Evolutionary conservation across 1,140 invertebrate species (phyloP).

Genomic region (Tetramorium parvispinum): DNA sequence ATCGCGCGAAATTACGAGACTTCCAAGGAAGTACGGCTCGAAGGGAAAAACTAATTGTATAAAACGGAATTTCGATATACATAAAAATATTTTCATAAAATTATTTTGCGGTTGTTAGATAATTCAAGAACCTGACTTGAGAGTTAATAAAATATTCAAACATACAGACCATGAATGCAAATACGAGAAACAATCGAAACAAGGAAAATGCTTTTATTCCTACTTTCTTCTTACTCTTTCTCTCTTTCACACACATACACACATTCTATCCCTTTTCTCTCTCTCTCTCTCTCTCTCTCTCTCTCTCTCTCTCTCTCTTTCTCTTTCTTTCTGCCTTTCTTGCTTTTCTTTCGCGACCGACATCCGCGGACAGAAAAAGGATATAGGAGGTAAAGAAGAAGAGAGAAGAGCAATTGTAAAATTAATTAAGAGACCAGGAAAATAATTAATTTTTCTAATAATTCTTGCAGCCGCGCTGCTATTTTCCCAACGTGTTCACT

Average conservation of each 20-base stretch:
- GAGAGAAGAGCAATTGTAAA: conserved; percentile 81
- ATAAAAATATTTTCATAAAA: conserved; percentile 31
- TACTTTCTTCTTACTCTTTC: not conserved
- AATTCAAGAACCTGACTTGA: conserved; percentile 21
- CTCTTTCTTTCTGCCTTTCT: not conserved
- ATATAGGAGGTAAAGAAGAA: not conserved
- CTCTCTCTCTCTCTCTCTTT: conserved; percentile 7
- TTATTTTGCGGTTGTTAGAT: conserved; percentile 33
- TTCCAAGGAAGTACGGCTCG: conserved; percentile 7
- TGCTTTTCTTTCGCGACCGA: conserved; percentile 8
- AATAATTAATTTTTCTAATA: conserved; percentile 87
- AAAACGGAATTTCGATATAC: not conserved
- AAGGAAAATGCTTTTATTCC: conserved; percentile 47
- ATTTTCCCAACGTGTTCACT: conserved; percentile 72
- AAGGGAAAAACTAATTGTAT: not conserved
- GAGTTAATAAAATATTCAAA: conserved; percentile 61
- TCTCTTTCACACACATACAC: not conserved
- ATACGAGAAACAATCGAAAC: conserved; percentile 54
- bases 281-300: not conserved
- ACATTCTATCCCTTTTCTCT: not conserved
- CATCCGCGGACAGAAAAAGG: conserved; percentile 35
- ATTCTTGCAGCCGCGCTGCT: conserved; percentile 80
- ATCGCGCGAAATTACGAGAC: not conserved
- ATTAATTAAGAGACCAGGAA: conserved; percentile 85
- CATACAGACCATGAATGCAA: conserved; percentile 36